phyloP scores from a whole-genome alignment of 2,888 invertebrate species.

The Nipponacmea schrenckii region DNA sequence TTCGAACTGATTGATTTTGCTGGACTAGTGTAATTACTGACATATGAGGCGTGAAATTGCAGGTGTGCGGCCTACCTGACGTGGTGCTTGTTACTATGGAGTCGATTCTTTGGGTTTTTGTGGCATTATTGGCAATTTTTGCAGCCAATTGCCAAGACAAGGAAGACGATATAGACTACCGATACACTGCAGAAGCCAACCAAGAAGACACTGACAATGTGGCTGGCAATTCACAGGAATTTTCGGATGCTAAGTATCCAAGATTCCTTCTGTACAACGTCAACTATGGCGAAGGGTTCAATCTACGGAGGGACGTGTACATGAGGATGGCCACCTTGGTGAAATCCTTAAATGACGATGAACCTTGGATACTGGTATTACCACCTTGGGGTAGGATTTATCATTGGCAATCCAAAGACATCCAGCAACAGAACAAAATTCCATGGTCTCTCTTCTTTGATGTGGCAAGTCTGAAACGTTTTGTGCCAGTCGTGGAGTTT shows the following conservation, averaged over 20 bases:
- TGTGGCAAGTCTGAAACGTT: conserved; percentile 79
- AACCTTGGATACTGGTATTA: conserved; percentile 76
- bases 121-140: no score
- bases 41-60: no score
- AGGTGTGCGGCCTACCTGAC: no score
- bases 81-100: no score
- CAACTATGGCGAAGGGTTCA: conserved; percentile 96
- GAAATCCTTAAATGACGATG: conserved; percentile 73
- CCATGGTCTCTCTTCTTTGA: conserved; percentile 91
- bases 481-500: conserved; percentile 88
- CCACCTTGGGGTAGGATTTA: conserved; percentile 92
- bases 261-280: conserved; percentile 93
- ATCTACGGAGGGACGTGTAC: conserved; percentile 94
- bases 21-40: no score
- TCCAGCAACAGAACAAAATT: conserved; percentile 72
- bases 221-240: no score
- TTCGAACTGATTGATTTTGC: no score
- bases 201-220: no score
- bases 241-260: conserved; percentile 17
- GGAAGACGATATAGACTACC: no score
- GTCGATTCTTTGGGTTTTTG: no score
- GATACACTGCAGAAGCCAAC: no score
- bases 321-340: conserved; percentile 89
- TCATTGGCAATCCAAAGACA: conserved; percentile 79
- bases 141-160: no score